Evolutionary conservation across 1,140 invertebrate species (phyloP), one percentile per base, ranked within the genome.

Genomic region (Mizuhopecten yessoensis): DNA sequence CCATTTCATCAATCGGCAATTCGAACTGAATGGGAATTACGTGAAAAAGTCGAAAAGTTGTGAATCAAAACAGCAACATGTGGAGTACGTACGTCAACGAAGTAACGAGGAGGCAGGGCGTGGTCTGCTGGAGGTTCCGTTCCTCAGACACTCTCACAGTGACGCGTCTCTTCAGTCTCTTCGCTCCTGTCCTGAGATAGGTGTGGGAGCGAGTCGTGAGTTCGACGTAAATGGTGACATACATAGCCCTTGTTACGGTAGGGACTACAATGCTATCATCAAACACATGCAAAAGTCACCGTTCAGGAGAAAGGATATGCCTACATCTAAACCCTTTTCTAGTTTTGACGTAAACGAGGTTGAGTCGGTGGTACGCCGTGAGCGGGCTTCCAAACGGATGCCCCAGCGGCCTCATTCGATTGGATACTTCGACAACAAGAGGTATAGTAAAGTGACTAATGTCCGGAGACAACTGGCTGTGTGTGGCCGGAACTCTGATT

Each of bases 231-330:
- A 75, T 29, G n/a, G n/a, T 75, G 57, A 75, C 57, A 75, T 75
- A 75, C 57, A 75, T 3, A 75, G 57, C 11, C 15, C 23, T 0
- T 75, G 57, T 29, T 75, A 75, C n/a, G 57, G 57, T 13, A 75
- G 57, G 57, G 57, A 75, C 17, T 75, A 75, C 57, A 75, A 75
- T 75, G 57, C 23, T 75, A 23, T 75, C n/a, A 75, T 75, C 57
- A 75, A 75, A 75, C 57, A 75, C 57, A 75, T 75, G n/a, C 57
- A 75, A 75, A 75, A 75, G n/a, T 75, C 57, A 75, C 57, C 57
- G 1, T 75, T 75, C n/a, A 0, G 57, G 57, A 75, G n/a, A 75
- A 75, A 75, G 57, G n/a, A 75, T 7, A n/a, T 29, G 57, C 57
- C 57, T 75, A 23, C 57, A 29, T 75, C 57, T 29, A 75, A 75